These are phyloP conservation scores for Drosophila picticornis DNA, from an alignment of 2,888 invertebrate genomes.

Conservation along the genomic window DNA sequence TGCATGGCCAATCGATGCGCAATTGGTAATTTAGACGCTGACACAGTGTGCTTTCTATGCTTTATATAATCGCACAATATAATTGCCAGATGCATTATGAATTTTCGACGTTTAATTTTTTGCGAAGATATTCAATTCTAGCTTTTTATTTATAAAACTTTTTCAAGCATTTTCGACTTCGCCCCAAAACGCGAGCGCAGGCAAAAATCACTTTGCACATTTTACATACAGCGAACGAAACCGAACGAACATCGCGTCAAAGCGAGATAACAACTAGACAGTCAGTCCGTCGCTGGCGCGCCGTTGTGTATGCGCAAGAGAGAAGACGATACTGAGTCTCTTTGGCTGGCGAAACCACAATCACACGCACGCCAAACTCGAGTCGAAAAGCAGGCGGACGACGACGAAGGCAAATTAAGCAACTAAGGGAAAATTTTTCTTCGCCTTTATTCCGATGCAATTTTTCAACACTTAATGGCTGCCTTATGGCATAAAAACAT, in stretches of 20 bases:
- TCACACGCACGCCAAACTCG: constrained; percentile 73
- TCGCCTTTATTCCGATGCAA: constrained; percentile 53
- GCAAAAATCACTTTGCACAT: constrained; percentile 79
- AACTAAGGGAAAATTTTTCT: constrained; percentile 76
- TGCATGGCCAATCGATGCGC: constrained; percentile 72
- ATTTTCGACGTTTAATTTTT: constrained; percentile 35
- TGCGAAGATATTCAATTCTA: constrained; percentile 45
- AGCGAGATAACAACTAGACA: constrained; percentile 61
- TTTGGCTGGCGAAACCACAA: constrained; percentile 45
- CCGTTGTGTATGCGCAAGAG: constrained; percentile 47
- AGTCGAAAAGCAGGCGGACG: constrained; percentile 68
- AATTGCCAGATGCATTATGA: constrained; percentile 28
- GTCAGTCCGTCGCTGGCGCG: constrained; percentile 36
- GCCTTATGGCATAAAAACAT: constrained; percentile 46
- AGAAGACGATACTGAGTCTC: constrained; percentile 54
- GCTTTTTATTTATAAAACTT: constrained; percentile 69
- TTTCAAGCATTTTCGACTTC: constrained; percentile 80
- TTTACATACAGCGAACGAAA: constrained; percentile 73
- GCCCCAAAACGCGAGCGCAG: constrained; percentile 71
- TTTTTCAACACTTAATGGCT: constrained; percentile 45
- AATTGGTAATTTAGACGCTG: constrained; percentile 57
- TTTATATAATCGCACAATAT: constrained; percentile 70
- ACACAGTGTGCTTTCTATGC: constrained; percentile 61
- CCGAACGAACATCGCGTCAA: constrained; percentile 58
- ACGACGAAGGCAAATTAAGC: constrained; percentile 65